phyloP scores from a whole-genome alignment of 2,113 vertebrate species.

The Chaetura pelagica region DNA sequence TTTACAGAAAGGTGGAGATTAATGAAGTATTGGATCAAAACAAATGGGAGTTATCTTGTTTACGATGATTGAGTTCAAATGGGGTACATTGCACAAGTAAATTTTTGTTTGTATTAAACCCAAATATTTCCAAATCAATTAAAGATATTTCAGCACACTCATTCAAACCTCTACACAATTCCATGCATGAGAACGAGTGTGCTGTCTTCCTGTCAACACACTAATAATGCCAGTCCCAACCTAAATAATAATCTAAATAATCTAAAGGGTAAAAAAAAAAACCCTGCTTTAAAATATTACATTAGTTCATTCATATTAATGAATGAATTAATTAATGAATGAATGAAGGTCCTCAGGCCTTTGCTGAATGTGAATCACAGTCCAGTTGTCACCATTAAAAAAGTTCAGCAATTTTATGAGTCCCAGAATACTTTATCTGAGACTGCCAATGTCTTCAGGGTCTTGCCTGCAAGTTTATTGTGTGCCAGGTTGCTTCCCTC shows the following conservation, averaged over 20 bases:
- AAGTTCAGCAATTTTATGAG: neutral
- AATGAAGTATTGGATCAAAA: neutral
- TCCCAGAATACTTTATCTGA: neutral
- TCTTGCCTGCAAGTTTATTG: neutral
- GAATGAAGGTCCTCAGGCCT: neutral
- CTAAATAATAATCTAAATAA: neutral
- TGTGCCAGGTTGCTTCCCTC: fast-evolving
- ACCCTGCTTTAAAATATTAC: neutral
- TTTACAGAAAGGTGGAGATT: neutral
- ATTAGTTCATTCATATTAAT: neutral
- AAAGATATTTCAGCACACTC: neutral
- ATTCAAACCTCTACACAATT: neutral
- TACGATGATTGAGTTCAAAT: neutral
- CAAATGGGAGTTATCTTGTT: neutral
- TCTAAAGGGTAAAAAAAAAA: neutral
- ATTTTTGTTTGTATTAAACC: neutral
- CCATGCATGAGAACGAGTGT: neutral
- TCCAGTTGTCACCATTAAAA: neutral
- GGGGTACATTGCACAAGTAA: neutral
- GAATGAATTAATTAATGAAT: no score
- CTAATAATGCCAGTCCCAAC: fast-evolving
- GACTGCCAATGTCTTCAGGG: fast-evolving
- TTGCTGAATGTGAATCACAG: neutral
- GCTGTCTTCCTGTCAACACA: neutral
- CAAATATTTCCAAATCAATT: neutral